phyloP scores from a whole-genome alignment of 2,888 invertebrate genomes.

The Mimas tiliae region DNA sequence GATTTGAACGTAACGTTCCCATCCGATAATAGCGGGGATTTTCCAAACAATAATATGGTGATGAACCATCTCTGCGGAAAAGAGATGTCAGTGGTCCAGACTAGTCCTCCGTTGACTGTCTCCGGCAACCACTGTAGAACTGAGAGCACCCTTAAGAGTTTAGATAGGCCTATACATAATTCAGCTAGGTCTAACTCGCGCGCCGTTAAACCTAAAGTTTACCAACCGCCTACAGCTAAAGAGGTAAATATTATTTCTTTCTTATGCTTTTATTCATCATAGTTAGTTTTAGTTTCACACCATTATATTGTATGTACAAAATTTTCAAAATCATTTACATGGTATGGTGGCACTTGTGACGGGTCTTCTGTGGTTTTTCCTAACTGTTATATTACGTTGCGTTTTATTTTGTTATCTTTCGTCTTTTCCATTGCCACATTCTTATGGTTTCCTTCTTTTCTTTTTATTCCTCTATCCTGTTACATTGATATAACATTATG shows the following conservation, averaged over 20 bases:
- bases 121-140: constrained; percentile 36
- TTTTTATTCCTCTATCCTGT: not conserved
- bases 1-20: constrained; percentile 78
- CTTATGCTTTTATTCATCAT: not conserved
- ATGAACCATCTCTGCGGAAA: constrained; percentile 37
- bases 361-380: not conserved
- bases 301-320: not conserved
- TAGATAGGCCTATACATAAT: constrained; percentile 53
- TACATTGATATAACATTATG: not conserved
- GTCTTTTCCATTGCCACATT: not conserved
- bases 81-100: constrained; percentile 44
- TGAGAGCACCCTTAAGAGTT: constrained; percentile 52
- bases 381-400: too few relatives aligned
- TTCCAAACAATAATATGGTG: constrained; percentile 36
- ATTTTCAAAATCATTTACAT: not conserved
- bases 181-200: constrained; percentile 47
- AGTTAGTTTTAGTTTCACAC: not conserved
- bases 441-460: not conserved
- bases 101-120: constrained; percentile 35
- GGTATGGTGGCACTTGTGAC: constrained; percentile 3
- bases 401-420: not conserved
- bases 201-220: constrained; percentile 35
- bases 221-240: constrained; percentile 50
- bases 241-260: constrained; percentile 54
- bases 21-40: constrained; percentile 67